Evolutionary conservation across 2,888 invertebrate species (phyloP).

Genomic region (Ypsolopha sequella): DNA sequence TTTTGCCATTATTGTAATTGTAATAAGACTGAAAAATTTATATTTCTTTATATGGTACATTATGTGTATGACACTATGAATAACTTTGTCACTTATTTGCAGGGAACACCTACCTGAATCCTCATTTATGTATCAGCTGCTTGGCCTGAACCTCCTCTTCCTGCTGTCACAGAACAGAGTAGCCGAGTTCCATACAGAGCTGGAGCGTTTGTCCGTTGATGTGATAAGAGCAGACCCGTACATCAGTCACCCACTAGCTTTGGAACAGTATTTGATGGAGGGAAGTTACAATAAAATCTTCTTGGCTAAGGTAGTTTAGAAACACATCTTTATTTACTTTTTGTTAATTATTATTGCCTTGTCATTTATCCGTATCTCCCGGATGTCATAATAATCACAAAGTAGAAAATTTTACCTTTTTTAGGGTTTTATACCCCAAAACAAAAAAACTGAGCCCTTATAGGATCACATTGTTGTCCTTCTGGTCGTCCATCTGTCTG

Average conservation of each 20-base stretch:
- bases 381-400: no score
- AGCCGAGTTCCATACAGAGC: conserved; percentile 98
- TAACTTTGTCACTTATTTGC: conserved; percentile 14
- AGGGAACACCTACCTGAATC: conserved; percentile 87
- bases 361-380: no score
- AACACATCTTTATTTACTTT: neutral
- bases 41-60: no score
- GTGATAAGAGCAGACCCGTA: conserved; percentile 94
- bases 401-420: no score
- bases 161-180: conserved; percentile 95
- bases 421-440: no score
- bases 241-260: conserved; percentile 92
- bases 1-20: no score
- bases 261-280: conserved; percentile 99
- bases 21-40: no score
- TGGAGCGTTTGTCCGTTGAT: conserved; percentile 92
- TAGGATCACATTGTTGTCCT: no score
- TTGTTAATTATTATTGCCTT: no score
- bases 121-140: conserved; percentile 91
- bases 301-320: conserved; percentile 76
- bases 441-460: no score
- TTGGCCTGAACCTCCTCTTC: conserved; percentile 94
- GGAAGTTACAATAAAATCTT: conserved; percentile 99
- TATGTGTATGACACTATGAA: no score
- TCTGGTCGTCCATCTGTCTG: no score